Base-by-base conservation (phyloP, 1,140 invertebrate species). In the Colletes gigas region DNA sequence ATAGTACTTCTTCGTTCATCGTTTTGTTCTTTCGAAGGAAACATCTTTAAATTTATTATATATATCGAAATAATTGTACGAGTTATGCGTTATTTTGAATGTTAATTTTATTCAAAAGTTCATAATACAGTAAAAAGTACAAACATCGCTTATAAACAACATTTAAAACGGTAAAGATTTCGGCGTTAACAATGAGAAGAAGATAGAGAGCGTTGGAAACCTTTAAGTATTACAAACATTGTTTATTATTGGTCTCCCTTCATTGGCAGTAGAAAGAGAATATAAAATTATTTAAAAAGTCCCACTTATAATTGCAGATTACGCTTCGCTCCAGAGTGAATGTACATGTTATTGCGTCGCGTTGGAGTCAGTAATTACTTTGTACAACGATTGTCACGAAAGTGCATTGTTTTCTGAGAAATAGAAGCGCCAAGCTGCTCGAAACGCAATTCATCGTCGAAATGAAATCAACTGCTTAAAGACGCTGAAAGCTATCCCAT, bases 151-250 rank as follows among this genome's bases (percentile, higher is more conserved):
- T 7, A 59, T 52, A 71, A 21, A 71, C 71, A 55, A 60, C 54
- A 69, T 57, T 52, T 47, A 15, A 75, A 76, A 82, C 39, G n/a
- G 70, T 71, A 50, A 59, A 73, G 75, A 70, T 81, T 44, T 12
- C 9, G 52, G 3, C 7, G 44, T 77, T 65, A 55, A 70, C 47
- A 50, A 59, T 72, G 67, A 15, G 57, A 66, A 63, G 71, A 71
- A 60, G 39, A 7, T 54, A 67, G 30, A 50, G 60, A 62, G 8
- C 6, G n/a, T 17, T 14, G 30, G 21, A 77, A 69, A 10, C 21
- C 52, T 50, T 39, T 30, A 44, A 44, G 7, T 17, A 41, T n/a
- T 76, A 47, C 10, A 30, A 57, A 68, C 55, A 57, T 57, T 44
- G 57, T 55, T 66, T n/a, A 12, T 17, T 59, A 10, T 57, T 21